Evolutionary conservation across 1,140 invertebrate species (phyloP), one percentile per base, ranked within the genome.

Genomic region (Ladona fulva): DNA sequence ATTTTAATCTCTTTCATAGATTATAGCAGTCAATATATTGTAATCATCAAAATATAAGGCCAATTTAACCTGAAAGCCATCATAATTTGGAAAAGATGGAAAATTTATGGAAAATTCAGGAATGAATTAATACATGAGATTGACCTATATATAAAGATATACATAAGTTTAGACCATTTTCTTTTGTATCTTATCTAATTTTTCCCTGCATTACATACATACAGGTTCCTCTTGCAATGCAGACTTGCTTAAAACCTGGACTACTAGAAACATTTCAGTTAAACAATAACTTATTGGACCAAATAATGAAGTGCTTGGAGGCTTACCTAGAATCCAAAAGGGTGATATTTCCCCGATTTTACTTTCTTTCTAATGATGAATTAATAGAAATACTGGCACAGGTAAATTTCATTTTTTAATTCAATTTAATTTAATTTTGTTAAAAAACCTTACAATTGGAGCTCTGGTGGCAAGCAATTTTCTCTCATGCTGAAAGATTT

Each of bases 311-410:
- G 81, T 94, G 92, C 77, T 84, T 93, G 10, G 92, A 93, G 82
- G 91, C 91, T 0, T 94, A 94, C 83, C 83, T 94, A 75, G 92
- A 97, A 85, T 95, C 94, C 22, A 97, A 97, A 83, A 88, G 96
- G 74, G 90, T 97, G 1, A 93, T 93, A 10, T 98, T 97, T 85
- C 95, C 96, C 25, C 86, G 95, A 80, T 94, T 98, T 85, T 98
- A 97, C 86, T 98, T 98, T 84, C 86, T 98, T 25, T 97, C 95
- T 0, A 97, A 98, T 85, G 95, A 97, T 81, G 96, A 97, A 83
- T 86, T 98, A 22, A 86, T 98, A 42, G 95, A 97, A 86, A 97
- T 97, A 81, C 87, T 98, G 75, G 94, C 94, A 59, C 94, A 96
- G 87, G 90, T 91, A 83, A 81, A 37, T 37, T 37, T 37, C 8